phyloP scores from a whole-genome alignment of 2,797 vertebrate genomes.

The Danio jaintianensis region DNA sequence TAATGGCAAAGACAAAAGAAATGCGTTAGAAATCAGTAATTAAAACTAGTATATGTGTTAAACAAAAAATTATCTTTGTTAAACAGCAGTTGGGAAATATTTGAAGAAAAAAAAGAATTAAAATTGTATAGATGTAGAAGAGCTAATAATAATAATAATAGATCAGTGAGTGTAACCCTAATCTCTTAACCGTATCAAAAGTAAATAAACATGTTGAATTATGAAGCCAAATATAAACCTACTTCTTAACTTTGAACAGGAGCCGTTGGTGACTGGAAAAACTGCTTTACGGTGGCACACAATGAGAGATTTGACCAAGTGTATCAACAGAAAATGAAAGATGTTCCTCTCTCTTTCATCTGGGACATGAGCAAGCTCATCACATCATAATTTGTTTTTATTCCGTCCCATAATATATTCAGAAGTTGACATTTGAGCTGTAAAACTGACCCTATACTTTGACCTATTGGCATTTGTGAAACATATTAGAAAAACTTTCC shows the following conservation, averaged over 20 bases:
- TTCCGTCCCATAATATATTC: background rate
- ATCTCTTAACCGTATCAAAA: background rate
- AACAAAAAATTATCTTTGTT: no score
- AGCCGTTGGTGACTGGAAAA: constrained; percentile 77
- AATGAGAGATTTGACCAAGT: constrained; percentile 72
- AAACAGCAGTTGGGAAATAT: background rate
- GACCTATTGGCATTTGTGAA: no score
- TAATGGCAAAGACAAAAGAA: no score
- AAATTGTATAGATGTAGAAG: no score
- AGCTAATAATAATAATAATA: no score
- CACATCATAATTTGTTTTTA: constrained; percentile 44
- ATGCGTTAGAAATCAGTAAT: no score
- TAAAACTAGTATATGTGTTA: no score
- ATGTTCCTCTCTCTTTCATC: constrained; percentile 68
- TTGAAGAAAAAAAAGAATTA: no score
- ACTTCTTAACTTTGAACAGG: constrained; percentile 57
- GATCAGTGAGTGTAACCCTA: no score
- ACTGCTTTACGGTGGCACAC: constrained; percentile 73
- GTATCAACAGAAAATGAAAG: constrained; percentile 74
- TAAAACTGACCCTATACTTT: no score
- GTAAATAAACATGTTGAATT: background rate
- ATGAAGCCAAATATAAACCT: background rate
- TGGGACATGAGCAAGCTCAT: constrained; percentile 69
- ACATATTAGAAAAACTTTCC: no score
- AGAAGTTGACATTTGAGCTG: no score